Conservation (phyloP, 2,113 vertebrate genomes). For the Podocnemis expansa region DNA sequence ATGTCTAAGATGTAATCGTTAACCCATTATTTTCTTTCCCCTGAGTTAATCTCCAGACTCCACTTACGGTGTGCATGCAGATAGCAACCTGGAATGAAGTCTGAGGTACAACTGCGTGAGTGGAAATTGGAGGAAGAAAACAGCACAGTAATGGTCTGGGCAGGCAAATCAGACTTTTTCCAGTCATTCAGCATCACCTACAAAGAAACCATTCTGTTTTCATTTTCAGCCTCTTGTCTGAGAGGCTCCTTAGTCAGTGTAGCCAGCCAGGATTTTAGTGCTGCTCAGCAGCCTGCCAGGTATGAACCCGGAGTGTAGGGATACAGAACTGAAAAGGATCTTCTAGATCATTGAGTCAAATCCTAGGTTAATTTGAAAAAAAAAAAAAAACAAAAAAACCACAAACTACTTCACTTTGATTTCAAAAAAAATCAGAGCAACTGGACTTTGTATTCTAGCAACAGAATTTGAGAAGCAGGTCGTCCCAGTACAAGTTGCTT, state of each 20-base stretch:
- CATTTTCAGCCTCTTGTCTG: background rate
- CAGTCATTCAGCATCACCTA: background rate
- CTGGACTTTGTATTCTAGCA: background rate
- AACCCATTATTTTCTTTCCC: fast-evolving
- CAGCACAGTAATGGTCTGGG: background rate
- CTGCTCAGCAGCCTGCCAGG: background rate
- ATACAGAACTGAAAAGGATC: background rate
- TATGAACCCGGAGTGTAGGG: background rate
- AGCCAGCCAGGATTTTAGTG: background rate
- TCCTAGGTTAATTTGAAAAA: background rate
- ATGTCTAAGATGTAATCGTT: background rate
- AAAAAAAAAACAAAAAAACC: background rate
- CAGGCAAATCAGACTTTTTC: background rate
- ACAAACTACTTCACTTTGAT: background rate
- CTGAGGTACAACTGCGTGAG: background rate
- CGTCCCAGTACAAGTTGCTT: background rate
- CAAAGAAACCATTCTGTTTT: background rate
- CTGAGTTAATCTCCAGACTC: background rate
- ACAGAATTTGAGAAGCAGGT: background rate
- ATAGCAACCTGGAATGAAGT: background rate
- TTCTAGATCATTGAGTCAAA: background rate
- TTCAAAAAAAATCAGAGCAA: background rate
- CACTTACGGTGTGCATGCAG: fast-evolving
- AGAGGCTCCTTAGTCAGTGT: background rate
- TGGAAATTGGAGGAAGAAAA: background rate